Base-by-base conservation (phyloP, 1,140 invertebrate species). In the Drosophila kanapiae region DNA sequence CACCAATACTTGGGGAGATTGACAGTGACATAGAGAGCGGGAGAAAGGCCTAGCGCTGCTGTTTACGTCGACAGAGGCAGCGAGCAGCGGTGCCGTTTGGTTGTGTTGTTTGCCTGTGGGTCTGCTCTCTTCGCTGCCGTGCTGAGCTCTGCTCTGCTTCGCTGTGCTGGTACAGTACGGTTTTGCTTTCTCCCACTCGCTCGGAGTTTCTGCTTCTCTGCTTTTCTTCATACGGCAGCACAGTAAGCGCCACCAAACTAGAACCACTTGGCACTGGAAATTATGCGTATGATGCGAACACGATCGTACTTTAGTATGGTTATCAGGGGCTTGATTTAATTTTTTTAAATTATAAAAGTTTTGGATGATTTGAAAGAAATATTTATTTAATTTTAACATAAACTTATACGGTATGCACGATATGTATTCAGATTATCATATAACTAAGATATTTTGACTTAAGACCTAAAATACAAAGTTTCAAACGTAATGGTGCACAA, bases 111-210 rank as follows among this genome's bases (percentile, higher is more conserved):
- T 45, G 10, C 43, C 43, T 45, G 10, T 45, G 16, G 38, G 14
- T 40, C 38, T 40, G 18, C 29, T 16, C 38, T 42, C 40, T 42
- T 16, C 14, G 40, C 38, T 40, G 38, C 38, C 14, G 57, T 33
- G 47, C 10, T 42, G 57, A 27, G 47, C 10, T 42, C 23, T 35
- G 53, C 16, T 27, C 53, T 40, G 49, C 9, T 43, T 29, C 37
- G 51, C 37, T 10, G 40, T 33, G 27, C 58, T 48, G 37, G 67
- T 87, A 83, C 80, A 83, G 84, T 80, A 60, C 62, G 67, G 76
- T 71, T 76, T 59, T 78, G 69, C 64, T 75, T 80, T 81, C 76
- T 70, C 63, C 54, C 45, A 42, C 67, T 61, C 70, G 60, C 45
- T 37, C 29, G 63, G 29, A 48, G 38, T 63, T 49, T 77, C 64